Evolutionary conservation across 2,888 invertebrate species (phyloP).

Genomic region (Meiosimyza decipiens): DNA sequence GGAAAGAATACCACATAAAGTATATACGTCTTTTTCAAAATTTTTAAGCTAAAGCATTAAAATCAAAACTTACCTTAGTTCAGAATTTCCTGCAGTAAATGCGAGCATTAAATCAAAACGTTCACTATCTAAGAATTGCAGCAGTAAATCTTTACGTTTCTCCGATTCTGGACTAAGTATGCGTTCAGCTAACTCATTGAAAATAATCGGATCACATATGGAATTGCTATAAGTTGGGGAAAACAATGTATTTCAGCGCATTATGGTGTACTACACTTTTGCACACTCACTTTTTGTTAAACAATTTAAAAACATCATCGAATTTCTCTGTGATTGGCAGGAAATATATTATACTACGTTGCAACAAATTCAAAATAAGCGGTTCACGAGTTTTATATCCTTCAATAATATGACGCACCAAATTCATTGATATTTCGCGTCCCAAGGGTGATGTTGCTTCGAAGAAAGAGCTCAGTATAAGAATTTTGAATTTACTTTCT

Average conservation of each 20-base stretch:
- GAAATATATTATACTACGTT: slow-evolving; percentile 81
- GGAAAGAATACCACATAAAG: no score
- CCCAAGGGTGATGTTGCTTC: slow-evolving; percentile 82
- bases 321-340: slow-evolving; percentile 71
- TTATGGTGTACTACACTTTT: neutral
- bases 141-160: slow-evolving; percentile 68
- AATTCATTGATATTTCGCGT: slow-evolving; percentile 83
- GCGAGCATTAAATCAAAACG: slow-evolving; percentile 79
- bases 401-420: slow-evolving; percentile 82
- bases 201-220: slow-evolving; percentile 62
- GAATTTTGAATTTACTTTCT: slow-evolving; percentile 84
- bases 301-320: slow-evolving; percentile 54
- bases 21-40: no score
- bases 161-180: slow-evolving; percentile 68
- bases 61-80: slow-evolving; percentile 69
- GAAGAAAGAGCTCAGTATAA: slow-evolving; percentile 85
- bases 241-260: neutral
- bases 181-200: slow-evolving; percentile 75
- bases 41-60: no score
- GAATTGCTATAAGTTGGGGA: slow-evolving; percentile 50
- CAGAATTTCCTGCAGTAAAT: slow-evolving; percentile 78
- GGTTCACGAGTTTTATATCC: slow-evolving; percentile 79
- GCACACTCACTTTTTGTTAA: slow-evolving; percentile 56
- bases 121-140: slow-evolving; percentile 74
- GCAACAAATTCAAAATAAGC: slow-evolving; percentile 73